A percentile compares a stretch with the other conserved stretches of the same genome.
Conservation (phyloP, 2,113 vertebrate genomes). For the Ceuthmochares aereus region DNA sequence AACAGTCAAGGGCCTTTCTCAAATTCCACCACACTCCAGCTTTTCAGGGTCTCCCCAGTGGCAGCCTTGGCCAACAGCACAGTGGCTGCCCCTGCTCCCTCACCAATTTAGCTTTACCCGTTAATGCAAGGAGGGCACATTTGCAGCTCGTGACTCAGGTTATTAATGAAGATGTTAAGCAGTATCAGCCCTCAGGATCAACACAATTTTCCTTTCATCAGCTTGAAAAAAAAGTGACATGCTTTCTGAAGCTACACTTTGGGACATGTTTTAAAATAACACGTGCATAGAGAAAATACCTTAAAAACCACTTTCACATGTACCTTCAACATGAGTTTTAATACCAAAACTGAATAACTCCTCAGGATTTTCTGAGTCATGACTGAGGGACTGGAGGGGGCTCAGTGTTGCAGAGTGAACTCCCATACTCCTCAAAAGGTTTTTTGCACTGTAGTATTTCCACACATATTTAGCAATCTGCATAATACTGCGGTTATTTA, state of each 20-base stretch:
- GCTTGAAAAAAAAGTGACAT: background rate
- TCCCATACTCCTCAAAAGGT: background rate
- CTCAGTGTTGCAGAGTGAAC: background rate
- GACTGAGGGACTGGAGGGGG: background rate
- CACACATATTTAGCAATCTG: background rate
- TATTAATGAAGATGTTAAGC: constrained; percentile 53
- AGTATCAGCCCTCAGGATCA: constrained; percentile 63
- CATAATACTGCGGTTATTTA: background rate
- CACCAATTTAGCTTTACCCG: background rate
- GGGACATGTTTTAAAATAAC: constrained; percentile 56
- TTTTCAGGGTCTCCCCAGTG: background rate
- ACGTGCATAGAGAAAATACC: constrained; percentile 18
- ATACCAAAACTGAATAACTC: constrained; percentile 14
- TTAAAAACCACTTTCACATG: constrained; percentile 52
- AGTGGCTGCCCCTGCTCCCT: background rate
- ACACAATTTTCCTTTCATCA: constrained; percentile 58
- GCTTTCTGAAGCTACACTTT: constrained; percentile 61
- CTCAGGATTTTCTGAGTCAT: background rate
- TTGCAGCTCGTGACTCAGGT: constrained; percentile 20
- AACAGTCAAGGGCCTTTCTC: background rate
- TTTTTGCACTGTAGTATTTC: background rate
- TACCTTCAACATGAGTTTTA: constrained; percentile 40
- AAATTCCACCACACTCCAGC: background rate
- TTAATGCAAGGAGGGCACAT: background rate
- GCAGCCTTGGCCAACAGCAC: background rate